Base-by-base conservation (phyloP, 2,888 invertebrate genomes). In the Ypsolopha scabrella region DNA sequence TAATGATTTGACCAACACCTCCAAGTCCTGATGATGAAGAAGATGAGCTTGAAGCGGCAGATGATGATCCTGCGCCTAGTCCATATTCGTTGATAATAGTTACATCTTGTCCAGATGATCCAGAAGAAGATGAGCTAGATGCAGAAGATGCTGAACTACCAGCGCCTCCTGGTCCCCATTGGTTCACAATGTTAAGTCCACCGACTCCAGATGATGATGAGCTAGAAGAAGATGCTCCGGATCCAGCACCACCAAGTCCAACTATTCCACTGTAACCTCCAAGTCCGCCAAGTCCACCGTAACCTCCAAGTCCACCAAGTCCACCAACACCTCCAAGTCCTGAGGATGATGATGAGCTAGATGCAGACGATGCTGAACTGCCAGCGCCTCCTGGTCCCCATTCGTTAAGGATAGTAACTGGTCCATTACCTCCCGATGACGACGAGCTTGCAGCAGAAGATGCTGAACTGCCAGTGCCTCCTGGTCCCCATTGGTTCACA, bases 321-420 rank as follows among this genome's bases (percentile, higher is more conserved):
- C n/a, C n/a, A n/a, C n/a, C n/a, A n/a, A 11, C 33, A 6, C 14
- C 33, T 33, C 14, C 47, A 33, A 36, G 10, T n/a, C 37, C 49
- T n/a, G 37, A 36, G 4, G 49, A 36, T 34, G 35, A 24, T 13
- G 49, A 13, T 10, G 24, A 14, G 10, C 34, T n/a, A 34, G 38
- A 48, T 7, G 48, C 52, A 24, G 57, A 48, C 0, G 55, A 38
- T 35, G 55, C 56, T 7, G 46, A 43, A 41, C 56, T 51, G 43
- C 14, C 47, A n/a, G n/a, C n/a, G n/a, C 54, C 51, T 46, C 46
- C 13, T 48, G 54, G 34, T 49, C 53, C 54, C 1, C 1, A 35
- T 6, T 8, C 41, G 33, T 35, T 47, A 48, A 48, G 41, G 44
- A 35, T 41, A 38, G 53, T 9, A 6, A 39, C 39, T n/a, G n/a